Percentiles rank a stretch among this genome's conserved stretches.
Conservation (phyloP, 2,888 invertebrate species). For the Calameuta filiformis region DNA sequence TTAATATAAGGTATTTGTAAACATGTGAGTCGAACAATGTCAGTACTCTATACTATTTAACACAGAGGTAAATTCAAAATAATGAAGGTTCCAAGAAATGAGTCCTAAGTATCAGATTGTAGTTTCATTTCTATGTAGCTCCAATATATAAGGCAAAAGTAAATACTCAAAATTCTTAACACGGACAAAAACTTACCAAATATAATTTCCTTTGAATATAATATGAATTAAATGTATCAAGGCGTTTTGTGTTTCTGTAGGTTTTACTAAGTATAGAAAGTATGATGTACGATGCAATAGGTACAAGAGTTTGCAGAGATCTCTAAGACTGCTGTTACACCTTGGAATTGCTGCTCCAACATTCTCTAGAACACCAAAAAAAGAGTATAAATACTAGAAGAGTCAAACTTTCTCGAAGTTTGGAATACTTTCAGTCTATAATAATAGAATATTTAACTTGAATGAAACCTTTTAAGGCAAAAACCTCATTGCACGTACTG, state of each 20-base stretch:
- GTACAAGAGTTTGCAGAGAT: too few species aligned
- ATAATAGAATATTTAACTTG: not conserved
- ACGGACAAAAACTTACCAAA: not conserved
- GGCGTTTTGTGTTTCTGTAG: not conserved
- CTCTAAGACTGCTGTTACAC: not conserved
- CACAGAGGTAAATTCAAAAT: not conserved
- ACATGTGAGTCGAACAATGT: not conserved
- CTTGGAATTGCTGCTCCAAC: not conserved
- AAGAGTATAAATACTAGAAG: not conserved
- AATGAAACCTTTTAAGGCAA: not conserved
- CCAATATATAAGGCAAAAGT: not conserved
- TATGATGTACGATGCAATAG: slow-evolving; percentile 6
- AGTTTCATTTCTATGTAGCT: not conserved
- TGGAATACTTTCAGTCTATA: not conserved
- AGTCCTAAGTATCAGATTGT: not conserved
- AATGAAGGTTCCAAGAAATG: not conserved
- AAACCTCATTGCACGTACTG: not conserved
- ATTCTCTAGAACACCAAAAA: slow-evolving; percentile 4
- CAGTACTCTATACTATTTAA: not conserved
- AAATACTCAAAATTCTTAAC: not conserved
- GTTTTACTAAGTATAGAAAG: not conserved
- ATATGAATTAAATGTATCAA: not conserved
- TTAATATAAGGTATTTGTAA: not conserved
- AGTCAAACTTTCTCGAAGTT: not conserved
- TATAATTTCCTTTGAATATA: not conserved